Evolutionary conservation across 2,888 invertebrate species (phyloP).

Genomic region (Lathronympha strigana): DNA sequence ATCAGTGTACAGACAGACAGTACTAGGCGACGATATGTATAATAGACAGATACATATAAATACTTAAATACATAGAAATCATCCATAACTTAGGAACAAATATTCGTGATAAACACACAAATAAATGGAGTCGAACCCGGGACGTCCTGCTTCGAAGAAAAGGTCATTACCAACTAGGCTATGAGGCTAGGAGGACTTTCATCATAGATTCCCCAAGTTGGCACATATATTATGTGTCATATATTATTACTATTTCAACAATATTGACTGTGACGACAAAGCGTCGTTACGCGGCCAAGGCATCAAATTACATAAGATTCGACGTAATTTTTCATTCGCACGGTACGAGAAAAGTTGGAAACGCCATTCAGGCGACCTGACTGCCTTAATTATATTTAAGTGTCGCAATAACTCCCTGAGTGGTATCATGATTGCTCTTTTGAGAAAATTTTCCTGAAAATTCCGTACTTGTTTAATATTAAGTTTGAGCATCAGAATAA

Average conservation of each 20-base stretch:
- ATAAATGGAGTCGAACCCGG: too few relatives aligned
- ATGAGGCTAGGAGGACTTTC: too few relatives aligned
- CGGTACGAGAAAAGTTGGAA: slow-evolving; percentile 33
- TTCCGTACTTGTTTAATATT: slow-evolving; percentile 15
- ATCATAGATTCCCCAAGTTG: not conserved
- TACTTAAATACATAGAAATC: too few relatives aligned
- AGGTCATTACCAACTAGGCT: too few relatives aligned
- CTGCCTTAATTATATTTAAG: slow-evolving; percentile 39
- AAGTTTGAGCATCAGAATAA: not conserved
- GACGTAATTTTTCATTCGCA: slow-evolving; percentile 39
- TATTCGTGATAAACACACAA: too few relatives aligned
- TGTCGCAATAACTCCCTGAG: slow-evolving; percentile 30
- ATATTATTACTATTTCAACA: not conserved
- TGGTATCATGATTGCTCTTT: slow-evolving; percentile 33
- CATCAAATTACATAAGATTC: slow-evolving; percentile 41
- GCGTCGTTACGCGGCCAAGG: slow-evolving; percentile 37
- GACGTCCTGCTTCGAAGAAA: too few relatives aligned
- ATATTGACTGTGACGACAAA: slow-evolving; percentile 8
- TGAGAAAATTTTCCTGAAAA: slow-evolving; percentile 17
- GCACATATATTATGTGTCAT: not conserved
- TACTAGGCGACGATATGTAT: too few relatives aligned
- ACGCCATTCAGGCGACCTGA: slow-evolving; percentile 23
- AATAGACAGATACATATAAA: too few relatives aligned
- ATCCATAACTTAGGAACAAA: too few relatives aligned
- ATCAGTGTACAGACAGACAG: too few relatives aligned